phyloP scores from a whole-genome alignment of 1,140 invertebrate species.

The Theocolax elegans region DNA sequence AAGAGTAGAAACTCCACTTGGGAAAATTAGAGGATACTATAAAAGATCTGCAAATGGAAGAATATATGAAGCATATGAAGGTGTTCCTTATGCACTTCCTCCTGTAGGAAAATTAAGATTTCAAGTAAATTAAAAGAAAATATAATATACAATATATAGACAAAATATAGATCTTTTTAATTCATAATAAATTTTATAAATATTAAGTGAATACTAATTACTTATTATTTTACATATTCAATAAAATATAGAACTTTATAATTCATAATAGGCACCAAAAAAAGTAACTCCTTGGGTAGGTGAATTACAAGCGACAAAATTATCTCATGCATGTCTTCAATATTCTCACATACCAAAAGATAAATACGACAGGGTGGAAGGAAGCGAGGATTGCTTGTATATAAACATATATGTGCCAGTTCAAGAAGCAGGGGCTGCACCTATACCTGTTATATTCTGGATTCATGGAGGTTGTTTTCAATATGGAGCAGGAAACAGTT shows the following conservation, averaged over 20 bases:
- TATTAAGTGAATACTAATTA: neutral
- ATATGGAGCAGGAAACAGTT: slow-evolving; percentile 61
- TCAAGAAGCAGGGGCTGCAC: neutral
- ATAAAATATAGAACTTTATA: neutral
- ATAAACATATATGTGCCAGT: slow-evolving; percentile 71
- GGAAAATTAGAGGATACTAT: slow-evolving; percentile 57
- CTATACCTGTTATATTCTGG: slow-evolving; percentile 58
- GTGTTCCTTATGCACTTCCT: slow-evolving; percentile 73
- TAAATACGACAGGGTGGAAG: slow-evolving; percentile 50
- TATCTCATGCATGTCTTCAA: slow-evolving; percentile 61
- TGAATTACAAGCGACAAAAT: slow-evolving; percentile 59
- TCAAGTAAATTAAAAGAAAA: slow-evolving; percentile 58
- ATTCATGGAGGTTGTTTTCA: slow-evolving; percentile 62
- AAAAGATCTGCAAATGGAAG: slow-evolving; percentile 57
- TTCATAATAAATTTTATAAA: neutral
- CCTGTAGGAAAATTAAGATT: slow-evolving; percentile 71
- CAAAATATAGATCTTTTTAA: too few relatives aligned
- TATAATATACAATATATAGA: too few relatives aligned
- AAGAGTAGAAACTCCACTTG: slow-evolving; percentile 53
- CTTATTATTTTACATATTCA: neutral
- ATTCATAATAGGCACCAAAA: slow-evolving; percentile 55
- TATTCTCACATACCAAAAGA: slow-evolving; percentile 50
- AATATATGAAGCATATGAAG: slow-evolving; percentile 69
- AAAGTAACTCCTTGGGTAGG: slow-evolving; percentile 60
- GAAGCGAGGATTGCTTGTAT: slow-evolving; percentile 71